A percentile compares a stretch with the other conserved stretches of the same genome.
phyloP scores from a whole-genome alignment of 2,888 invertebrate genomes.

The Orthonevra nobilis region DNA sequence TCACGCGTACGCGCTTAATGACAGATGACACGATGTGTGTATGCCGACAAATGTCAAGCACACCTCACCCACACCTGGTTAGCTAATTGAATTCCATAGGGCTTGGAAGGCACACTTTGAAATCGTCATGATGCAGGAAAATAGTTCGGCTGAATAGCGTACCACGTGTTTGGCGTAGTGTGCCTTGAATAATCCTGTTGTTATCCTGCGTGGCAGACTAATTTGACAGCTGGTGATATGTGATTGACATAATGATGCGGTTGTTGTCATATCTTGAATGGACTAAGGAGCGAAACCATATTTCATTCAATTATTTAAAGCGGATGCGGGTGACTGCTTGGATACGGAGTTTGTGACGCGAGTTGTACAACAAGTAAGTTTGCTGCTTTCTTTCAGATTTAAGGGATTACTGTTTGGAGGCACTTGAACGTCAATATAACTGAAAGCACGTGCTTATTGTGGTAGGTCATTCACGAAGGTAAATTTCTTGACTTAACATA shows the following conservation, averaged over 20 bases:
- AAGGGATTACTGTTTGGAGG: too few species aligned
- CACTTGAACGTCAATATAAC: too few species aligned
- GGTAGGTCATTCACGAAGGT: too few species aligned
- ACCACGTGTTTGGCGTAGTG: conserved; percentile 57
- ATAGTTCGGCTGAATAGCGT: conserved; percentile 23
- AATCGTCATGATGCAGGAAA: neutral
- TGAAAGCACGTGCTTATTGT: too few species aligned
- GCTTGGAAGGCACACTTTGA: neutral
- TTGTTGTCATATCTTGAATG: too few species aligned
- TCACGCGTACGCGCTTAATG: conserved; percentile 13
- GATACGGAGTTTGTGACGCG: too few species aligned
- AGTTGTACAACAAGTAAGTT: too few species aligned
- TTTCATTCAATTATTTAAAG: too few species aligned
- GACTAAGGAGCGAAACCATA: too few species aligned
- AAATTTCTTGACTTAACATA: too few species aligned
- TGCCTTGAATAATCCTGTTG: conserved; percentile 60
- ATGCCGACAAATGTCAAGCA: conserved; percentile 54
- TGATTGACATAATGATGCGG: conserved; percentile 46
- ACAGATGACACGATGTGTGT: conserved; percentile 30
- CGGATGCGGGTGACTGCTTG: too few species aligned
- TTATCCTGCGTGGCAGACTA: conserved; percentile 45
- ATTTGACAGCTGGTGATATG: conserved; percentile 51
- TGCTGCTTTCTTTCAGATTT: too few species aligned
- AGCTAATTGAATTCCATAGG: conserved; percentile 54
- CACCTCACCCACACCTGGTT: conserved; percentile 11